phyloP scores from a whole-genome alignment of 2,888 invertebrate species.

The Smittia aterrima region DNA sequence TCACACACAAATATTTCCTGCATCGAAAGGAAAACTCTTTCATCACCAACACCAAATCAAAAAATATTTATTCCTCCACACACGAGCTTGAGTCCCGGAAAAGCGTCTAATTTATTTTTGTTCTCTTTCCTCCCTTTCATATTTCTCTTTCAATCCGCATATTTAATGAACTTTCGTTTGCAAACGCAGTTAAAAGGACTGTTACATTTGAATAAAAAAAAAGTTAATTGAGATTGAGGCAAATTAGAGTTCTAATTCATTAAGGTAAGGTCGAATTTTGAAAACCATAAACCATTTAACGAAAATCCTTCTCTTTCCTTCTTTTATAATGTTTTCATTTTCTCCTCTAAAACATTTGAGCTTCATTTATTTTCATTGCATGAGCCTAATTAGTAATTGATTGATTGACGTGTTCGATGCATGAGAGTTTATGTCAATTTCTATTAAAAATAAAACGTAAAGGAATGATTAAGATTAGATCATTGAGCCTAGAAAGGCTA shows the following conservation, averaged over 20 bases:
- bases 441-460: too few species aligned
- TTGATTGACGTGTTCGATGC: too few species aligned
- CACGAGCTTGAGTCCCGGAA: neutral
- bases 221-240: neutral
- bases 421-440: too few species aligned
- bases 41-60: neutral
- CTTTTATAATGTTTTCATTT: neutral
- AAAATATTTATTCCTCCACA: neutral
- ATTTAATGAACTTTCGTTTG: neutral
- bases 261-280: slow-evolving; percentile 18
- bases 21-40: neutral
- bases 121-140: slow-evolving; percentile 23
- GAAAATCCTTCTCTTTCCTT: neutral
- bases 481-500: neutral
- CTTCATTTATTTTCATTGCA: too few species aligned
- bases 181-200: slow-evolving; percentile 35
- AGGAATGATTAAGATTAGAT: too few species aligned
- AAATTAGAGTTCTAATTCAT: neutral
- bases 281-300: neutral
- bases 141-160: neutral
- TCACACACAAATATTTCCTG: too few species aligned
- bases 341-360: too few species aligned
- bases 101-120: slow-evolving; percentile 17
- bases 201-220: slow-evolving; percentile 30
- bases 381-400: too few species aligned